Evolutionary conservation across 1,140 invertebrate genomes (phyloP).

Genomic region (Tigriopus japonicus): DNA sequence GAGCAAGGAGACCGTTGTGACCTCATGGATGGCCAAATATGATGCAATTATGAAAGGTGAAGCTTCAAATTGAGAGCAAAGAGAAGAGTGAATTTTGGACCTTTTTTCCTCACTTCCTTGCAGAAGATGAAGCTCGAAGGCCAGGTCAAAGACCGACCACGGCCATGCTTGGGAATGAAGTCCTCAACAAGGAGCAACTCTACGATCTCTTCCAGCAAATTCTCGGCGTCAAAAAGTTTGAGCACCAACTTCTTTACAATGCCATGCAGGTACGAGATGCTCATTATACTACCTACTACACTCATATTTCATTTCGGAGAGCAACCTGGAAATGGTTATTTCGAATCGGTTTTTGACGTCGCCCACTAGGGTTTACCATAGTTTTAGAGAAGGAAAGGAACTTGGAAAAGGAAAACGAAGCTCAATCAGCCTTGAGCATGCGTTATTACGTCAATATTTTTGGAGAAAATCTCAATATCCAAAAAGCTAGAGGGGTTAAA

Average conservation of each 20-base stretch:
- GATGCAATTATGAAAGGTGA: constrained; percentile 91
- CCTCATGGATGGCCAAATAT: constrained; percentile 98
- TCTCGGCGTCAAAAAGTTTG: constrained; percentile 94
- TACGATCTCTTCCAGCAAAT: constrained; percentile 99
- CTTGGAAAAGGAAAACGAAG: not conserved
- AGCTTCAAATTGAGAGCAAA: not conserved
- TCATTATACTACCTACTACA: too few relatives aligned
- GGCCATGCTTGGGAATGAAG: constrained; percentile 23
- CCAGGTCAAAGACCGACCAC: constrained; percentile 11
- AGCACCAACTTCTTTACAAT: constrained; percentile 97
- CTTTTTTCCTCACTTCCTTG: not conserved
- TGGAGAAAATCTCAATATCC: not conserved
- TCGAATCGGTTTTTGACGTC: too few relatives aligned
- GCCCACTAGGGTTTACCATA: too few relatives aligned
- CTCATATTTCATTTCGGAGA: too few relatives aligned
- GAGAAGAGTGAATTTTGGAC: not conserved
- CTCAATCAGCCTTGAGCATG: not conserved
- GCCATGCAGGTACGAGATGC: constrained; percentile 64
- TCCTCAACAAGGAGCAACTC: constrained; percentile 85
- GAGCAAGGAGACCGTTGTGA: constrained; percentile 95
- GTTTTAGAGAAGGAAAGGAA: too few relatives aligned
- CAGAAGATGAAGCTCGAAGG: constrained; percentile 8
- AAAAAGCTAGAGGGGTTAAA: not conserved
- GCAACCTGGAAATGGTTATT: too few relatives aligned
- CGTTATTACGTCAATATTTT: too few relatives aligned